Conservation (phyloP, 1,140 invertebrate genomes). For the Phymastichus coffea region DNA sequence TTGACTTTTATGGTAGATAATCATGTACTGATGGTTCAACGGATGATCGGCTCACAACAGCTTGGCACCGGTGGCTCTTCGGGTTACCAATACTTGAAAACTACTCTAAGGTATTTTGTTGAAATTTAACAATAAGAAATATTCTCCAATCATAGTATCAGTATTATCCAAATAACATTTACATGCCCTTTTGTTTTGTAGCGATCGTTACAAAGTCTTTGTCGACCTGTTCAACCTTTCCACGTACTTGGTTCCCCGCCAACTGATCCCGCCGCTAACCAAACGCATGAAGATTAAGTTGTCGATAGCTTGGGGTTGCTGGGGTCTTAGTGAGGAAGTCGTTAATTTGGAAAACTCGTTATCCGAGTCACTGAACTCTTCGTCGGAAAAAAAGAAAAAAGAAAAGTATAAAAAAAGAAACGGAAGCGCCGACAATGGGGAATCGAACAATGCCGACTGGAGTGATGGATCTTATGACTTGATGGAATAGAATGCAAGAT, state of each 20-base stretch:
- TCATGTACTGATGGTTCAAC: slow-evolving; percentile 97
- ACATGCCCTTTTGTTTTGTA: slow-evolving; percentile 47
- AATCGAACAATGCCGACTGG: not conserved
- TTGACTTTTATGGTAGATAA: slow-evolving; percentile 71
- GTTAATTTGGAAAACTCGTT: not conserved
- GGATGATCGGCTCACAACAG: slow-evolving; percentile 97
- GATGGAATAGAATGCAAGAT: too few species aligned
- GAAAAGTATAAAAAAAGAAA: not conserved
- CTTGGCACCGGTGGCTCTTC: slow-evolving; percentile 96
- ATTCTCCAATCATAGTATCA: too few species aligned
- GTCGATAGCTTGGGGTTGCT: slow-evolving; percentile 46
- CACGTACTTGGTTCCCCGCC: slow-evolving; percentile 90
- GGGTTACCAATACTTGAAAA: slow-evolving; percentile 96
- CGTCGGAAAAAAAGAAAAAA: not conserved
- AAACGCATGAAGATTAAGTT: slow-evolving; percentile 66
- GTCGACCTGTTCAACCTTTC: slow-evolving; percentile 97
- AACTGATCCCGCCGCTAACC: slow-evolving; percentile 86
- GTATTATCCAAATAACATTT: not conserved
- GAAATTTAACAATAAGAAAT: not conserved
- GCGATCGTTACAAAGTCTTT: slow-evolving; percentile 98
- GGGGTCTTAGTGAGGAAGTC: slow-evolving; percentile 32
- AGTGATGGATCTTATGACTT: not conserved
- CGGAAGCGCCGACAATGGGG: not conserved
- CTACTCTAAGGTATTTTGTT: slow-evolving; percentile 83
- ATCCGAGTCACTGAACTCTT: not conserved